A percentile compares a stretch with the other conserved stretches of the same genome.
Conservation (phyloP, 1,140 invertebrate species). For the Pseudoatta argentina region DNA sequence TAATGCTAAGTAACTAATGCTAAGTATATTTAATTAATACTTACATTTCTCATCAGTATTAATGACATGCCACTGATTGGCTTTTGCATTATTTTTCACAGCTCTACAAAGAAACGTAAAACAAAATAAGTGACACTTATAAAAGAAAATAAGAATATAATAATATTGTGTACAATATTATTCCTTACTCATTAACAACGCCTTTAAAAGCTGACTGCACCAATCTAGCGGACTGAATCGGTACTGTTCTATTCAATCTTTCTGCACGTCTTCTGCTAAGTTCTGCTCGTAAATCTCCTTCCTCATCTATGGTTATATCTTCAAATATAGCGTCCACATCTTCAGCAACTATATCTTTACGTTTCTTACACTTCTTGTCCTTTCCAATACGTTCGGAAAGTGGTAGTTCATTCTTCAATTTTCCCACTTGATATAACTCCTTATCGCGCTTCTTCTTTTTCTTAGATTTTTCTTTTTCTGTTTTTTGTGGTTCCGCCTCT, state of each 20-base stretch:
- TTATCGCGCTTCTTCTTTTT: constrained; percentile 84
- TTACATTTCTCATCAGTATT: constrained; percentile 81
- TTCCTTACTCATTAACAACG: constrained; percentile 84
- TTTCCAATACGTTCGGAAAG: constrained; percentile 81
- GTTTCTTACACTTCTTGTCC: constrained; percentile 82
- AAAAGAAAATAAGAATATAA: constrained; percentile 41
- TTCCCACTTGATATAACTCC: constrained; percentile 83
- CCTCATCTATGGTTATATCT: constrained; percentile 80
- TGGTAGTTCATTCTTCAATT: constrained; percentile 79
- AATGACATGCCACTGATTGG: constrained; percentile 75
- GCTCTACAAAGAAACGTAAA: constrained; percentile 73
- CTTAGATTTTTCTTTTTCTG: constrained; percentile 76
- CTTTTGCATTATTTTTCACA: constrained; percentile 81
- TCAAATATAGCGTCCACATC: constrained; percentile 73
- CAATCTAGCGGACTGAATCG: constrained; percentile 83
- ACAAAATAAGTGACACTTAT: constrained; percentile 20
- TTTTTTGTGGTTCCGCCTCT: constrained; percentile 72
- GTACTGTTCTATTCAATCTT: constrained; percentile 79
- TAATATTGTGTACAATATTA: background rate
- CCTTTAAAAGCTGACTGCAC: constrained; percentile 85
- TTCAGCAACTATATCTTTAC: constrained; percentile 70
- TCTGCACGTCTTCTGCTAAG: constrained; percentile 83
- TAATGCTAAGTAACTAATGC: background rate
- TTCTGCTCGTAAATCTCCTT: constrained; percentile 81
- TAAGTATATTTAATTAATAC: constrained; percentile 48